These are phyloP conservation scores for Caenorhabditis imperialis DNA, from an alignment of 2,888 invertebrate species.

Conservation along the genomic window DNA sequence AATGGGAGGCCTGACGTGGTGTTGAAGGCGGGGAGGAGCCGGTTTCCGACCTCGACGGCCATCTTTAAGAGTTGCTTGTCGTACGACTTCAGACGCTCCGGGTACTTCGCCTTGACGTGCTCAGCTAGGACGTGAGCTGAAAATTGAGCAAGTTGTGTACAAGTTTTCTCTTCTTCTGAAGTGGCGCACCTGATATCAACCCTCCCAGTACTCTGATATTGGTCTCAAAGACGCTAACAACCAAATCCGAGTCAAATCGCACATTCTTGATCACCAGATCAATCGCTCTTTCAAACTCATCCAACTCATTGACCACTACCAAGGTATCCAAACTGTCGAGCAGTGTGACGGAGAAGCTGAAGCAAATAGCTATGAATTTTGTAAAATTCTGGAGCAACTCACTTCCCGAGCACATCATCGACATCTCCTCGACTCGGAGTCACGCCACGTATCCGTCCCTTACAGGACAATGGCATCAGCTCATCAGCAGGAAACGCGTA, in stretches of 20 bases:
- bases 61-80: slow-evolving; percentile 85
- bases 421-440: slow-evolving; percentile 94
- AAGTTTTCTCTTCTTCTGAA: not conserved
- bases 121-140: slow-evolving; percentile 89
- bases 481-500: slow-evolving; percentile 99
- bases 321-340: slow-evolving; percentile 94
- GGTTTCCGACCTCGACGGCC: slow-evolving; percentile 92
- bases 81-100: slow-evolving; percentile 78
- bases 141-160: slow-evolving; percentile 11
- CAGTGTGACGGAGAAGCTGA: slow-evolving; percentile 93
- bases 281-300: slow-evolving; percentile 93
- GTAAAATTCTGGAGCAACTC: slow-evolving; percentile 80
- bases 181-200: slow-evolving; percentile 80
- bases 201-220: slow-evolving; percentile 96
- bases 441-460: slow-evolving; percentile 90
- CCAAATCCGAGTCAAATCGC: slow-evolving; percentile 91
- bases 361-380: slow-evolving; percentile 6
- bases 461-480: slow-evolving; percentile 95
- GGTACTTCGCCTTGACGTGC: slow-evolving; percentile 85
- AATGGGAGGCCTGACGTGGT: slow-evolving; percentile 97
- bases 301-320: slow-evolving; percentile 90
- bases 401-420: slow-evolving; percentile 97
- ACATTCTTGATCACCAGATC: slow-evolving; percentile 89
- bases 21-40: slow-evolving; percentile 96
- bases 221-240: slow-evolving; percentile 97